Percentiles rank a stretch among this genome's conserved stretches.
These are phyloP conservation scores for Heliornis fulica DNA, from an alignment of 2,113 vertebrate genomes.

Conservation along the genomic window DNA sequence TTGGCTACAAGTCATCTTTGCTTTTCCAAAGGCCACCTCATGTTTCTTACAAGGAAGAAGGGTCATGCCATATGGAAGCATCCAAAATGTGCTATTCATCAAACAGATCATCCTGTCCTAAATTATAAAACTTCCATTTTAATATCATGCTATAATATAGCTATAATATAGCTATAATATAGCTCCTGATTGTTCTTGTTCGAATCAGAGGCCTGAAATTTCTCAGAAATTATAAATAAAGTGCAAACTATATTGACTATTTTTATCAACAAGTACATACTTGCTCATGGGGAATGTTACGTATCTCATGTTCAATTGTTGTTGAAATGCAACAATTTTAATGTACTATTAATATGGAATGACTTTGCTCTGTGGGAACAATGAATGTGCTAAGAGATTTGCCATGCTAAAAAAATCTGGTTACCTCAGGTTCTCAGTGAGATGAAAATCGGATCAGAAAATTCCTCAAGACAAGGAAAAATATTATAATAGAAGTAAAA, in stretches of 20 bases:
- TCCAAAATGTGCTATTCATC: background rate
- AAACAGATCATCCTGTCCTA: background rate
- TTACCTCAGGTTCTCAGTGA: background rate
- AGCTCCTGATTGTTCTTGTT: background rate
- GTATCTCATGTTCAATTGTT: background rate
- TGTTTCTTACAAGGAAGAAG: background rate
- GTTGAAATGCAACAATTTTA: background rate
- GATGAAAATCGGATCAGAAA: background rate
- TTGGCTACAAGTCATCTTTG: background rate
- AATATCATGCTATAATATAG: too few relatives aligned
- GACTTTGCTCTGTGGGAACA: background rate
- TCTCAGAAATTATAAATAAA: background rate
- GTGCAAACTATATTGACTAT: background rate
- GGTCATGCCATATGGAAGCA: background rate
- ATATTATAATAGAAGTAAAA: background rate
- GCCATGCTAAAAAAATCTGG: background rate
- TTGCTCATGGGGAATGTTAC: background rate
- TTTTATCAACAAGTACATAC: background rate
- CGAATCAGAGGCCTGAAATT: background rate
- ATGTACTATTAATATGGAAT: background rate
- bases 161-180: too few relatives aligned
- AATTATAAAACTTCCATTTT: background rate
- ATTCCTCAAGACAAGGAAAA: background rate
- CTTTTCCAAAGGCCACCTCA: background rate
- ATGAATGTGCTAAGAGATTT: background rate